These are phyloP conservation scores for Eupleurogrammus muticus DNA, from an alignment of 2,797 vertebrate genomes.

Conservation along the genomic window DNA sequence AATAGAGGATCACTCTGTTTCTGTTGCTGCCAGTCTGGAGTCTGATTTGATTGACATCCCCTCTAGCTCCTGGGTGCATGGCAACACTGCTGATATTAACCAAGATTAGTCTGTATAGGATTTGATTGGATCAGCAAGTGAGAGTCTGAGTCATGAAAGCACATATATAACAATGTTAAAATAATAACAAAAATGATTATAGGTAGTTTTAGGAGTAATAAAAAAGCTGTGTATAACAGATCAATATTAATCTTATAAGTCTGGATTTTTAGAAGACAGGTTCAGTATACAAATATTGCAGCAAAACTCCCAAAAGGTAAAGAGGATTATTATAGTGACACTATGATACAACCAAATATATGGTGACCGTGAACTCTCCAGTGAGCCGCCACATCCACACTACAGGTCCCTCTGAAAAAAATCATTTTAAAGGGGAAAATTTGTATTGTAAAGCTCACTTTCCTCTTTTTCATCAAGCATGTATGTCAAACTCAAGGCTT, in stretches of 20 bases:
- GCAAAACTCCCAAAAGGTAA: conserved; percentile 46
- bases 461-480: conserved; percentile 80
- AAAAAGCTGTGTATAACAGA: conserved; percentile 57
- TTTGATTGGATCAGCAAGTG: conserved; percentile 63
- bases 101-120: conserved; percentile 35
- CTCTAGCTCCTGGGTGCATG: conserved; percentile 58
- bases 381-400: conserved; percentile 19
- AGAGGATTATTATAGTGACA: conserved; percentile 25
- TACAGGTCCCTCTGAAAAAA: conserved; percentile 13
- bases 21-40: conserved; percentile 58
- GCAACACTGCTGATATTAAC: conserved; percentile 59
- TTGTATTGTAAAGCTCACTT: conserved; percentile 70
- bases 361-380: conserved; percentile 10
- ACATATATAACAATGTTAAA: conserved; percentile 57
- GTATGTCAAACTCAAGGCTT: conserved; percentile 87
- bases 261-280: conserved; percentile 40
- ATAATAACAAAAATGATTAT: conserved; percentile 50
- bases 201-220: conserved; percentile 59
- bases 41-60: conserved; percentile 75
- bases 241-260: conserved; percentile 63
- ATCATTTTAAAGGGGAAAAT: conserved; percentile 19
- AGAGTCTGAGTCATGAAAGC: conserved; percentile 63
- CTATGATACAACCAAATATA: conserved; percentile 19
- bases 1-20: conserved; percentile 72
- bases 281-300: conserved; percentile 48